phyloP scores from a whole-genome alignment of 2,113 vertebrate species.

The Pteropus alecto region DNA sequence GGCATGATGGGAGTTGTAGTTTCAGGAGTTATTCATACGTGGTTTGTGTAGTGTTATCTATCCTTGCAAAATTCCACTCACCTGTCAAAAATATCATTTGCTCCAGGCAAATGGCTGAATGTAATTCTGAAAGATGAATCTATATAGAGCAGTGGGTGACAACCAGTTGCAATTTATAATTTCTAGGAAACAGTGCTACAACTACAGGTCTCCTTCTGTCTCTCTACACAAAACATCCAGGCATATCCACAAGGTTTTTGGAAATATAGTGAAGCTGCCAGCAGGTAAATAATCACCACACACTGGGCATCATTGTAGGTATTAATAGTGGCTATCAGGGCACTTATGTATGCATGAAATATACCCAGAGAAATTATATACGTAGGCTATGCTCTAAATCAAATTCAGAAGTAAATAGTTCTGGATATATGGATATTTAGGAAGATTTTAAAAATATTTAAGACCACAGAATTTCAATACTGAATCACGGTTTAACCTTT shows the following conservation, averaged over 20 bases:
- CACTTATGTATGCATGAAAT: neutral
- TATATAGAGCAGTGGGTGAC: conserved; percentile 20
- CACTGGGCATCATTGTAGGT: neutral
- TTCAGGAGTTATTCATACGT: neutral
- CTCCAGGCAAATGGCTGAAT: conserved; percentile 42
- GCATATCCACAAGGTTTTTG: neutral
- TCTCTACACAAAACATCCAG: rapidly evolving
- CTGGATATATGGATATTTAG: conserved; percentile 47
- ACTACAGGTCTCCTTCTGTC: neutral
- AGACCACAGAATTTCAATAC: conserved; percentile 83
- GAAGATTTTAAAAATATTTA: conserved; percentile 62
- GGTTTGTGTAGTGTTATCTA: neutral
- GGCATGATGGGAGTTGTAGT: conserved; percentile 49
- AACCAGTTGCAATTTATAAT: conserved; percentile 33
- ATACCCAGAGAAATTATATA: conserved; percentile 38
- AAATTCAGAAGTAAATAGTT: neutral
- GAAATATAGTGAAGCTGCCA: neutral
- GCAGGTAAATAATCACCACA: conserved; percentile 39
- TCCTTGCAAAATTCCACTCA: conserved; percentile 39
- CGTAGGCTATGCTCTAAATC: neutral
- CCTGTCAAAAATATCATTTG: conserved; percentile 52
- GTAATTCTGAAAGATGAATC: conserved; percentile 12
- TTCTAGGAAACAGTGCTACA: neutral
- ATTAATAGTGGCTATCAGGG: conserved; percentile 19
- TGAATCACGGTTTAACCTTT: conserved; percentile 83